phyloP scores from a whole-genome alignment of 2,797 vertebrate species.

The Syngnathus acus region DNA sequence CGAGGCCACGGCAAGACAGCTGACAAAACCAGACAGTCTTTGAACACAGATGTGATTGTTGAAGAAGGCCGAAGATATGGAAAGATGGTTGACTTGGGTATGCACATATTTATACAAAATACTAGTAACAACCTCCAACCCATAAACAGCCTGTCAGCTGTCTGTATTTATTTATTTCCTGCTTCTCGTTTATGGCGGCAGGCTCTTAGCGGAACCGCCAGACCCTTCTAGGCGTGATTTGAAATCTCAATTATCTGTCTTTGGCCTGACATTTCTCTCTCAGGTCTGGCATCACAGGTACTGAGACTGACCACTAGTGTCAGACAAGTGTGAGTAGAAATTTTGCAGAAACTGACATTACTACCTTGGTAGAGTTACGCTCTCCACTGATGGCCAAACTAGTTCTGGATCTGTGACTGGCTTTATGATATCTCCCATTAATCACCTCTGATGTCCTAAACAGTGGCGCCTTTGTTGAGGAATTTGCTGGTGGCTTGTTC shows the following conservation, averaged over 20 bases:
- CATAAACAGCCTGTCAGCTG: not conserved
- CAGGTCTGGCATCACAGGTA: not conserved
- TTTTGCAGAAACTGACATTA: not conserved
- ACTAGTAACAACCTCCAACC: not conserved
- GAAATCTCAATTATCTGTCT: not conserved
- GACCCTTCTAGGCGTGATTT: constrained; percentile 31
- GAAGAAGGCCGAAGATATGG: constrained; percentile 31
- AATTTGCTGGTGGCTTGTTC: constrained; percentile 39
- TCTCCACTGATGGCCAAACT: not conserved
- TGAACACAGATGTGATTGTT: constrained; percentile 53
- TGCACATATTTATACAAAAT: constrained; percentile 19
- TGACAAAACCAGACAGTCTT: constrained; percentile 79
- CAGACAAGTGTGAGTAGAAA: not conserved
- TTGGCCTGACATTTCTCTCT: not conserved
- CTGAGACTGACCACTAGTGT: not conserved
- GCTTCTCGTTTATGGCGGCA: constrained; percentile 11
- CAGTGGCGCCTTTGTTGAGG: constrained; percentile 45
- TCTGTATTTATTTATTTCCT: constrained; percentile 3
- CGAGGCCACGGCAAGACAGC: constrained; percentile 71
- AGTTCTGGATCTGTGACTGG: constrained; percentile 14
- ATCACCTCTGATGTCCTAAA: constrained; percentile 34
- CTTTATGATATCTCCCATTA: constrained; percentile 40
- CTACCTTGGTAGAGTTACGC: not conserved
- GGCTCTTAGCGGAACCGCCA: constrained; percentile 21
- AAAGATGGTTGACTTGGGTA: constrained; percentile 41